Evolutionary conservation across 2,113 vertebrate species (phyloP), one percentile per base, ranked within the genome.

Genomic region (Saimiri boliviensis): DNA sequence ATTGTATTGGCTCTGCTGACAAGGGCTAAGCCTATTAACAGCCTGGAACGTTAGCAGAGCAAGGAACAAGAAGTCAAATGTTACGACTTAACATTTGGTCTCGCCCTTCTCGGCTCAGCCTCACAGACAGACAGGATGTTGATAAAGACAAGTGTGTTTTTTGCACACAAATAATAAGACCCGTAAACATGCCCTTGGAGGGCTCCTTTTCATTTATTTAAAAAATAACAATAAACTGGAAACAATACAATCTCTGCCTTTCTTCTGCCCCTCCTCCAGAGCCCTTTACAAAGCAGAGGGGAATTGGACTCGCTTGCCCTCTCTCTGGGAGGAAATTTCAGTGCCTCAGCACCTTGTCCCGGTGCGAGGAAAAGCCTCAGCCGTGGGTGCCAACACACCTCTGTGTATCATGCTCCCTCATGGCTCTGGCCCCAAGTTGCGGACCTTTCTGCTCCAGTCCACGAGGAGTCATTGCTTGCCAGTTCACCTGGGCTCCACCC

Each of bases 81-180:
- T 52, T 56, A 20, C 0, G 9, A 76, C 71, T 83, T 82, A 47
- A 82, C 77, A n/a, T 92, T 2, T 77, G 83, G 80, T 58, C 90
- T 56, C 52, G 71, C 87, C 82, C 89, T 82, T 37, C 42, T 2
- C 27, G 3, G 86, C 84, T 89, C 49, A n/a, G 84, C 71, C 80
- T 79, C 0, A 3, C 12, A 25, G 92, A 94, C 11, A n/a, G 94
- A 63, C 66, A 63, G 68, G 56, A 63, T 58, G 86, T 45, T 87
- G 93, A 90, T 95, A 66, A 85, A 89, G 91, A 85, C 1, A 21
- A 90, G 40, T 56, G 63, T 71, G 84, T 37, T 93, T 93, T 81
- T 81, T 83, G 92, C 89, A 73, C 54, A 58, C 90, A 82, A 86
- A 93, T 63, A 93, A 95, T 60, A 93, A 94, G 96, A 74, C 58